Evolutionary conservation across 2,797 vertebrate genomes (phyloP).

Genomic region (Paramormyrops hopkinsi): DNA sequence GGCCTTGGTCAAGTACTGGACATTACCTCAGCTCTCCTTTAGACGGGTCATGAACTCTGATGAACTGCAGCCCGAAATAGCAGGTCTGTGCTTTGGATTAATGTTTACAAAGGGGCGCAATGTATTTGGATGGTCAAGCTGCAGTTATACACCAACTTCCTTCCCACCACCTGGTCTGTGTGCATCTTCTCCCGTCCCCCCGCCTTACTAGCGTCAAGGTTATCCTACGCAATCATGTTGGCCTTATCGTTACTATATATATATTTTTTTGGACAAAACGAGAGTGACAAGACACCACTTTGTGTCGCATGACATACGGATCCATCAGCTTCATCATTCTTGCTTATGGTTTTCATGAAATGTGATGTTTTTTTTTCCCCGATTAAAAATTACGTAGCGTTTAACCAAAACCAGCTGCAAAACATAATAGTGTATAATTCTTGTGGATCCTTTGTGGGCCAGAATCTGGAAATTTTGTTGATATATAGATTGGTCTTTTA

Average conservation of each 20-base stretch:
- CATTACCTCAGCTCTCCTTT: not conserved
- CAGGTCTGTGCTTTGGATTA: not conserved
- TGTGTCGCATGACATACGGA: constrained; percentile 37
- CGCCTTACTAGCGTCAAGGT: constrained; percentile 24
- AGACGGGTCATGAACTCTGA: not conserved
- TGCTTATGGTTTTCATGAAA: constrained; percentile 40
- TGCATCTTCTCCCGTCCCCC: not conserved
- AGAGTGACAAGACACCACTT: constrained; percentile 25
- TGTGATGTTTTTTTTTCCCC: constrained; percentile 22
- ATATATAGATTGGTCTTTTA: not conserved
- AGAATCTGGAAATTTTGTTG: constrained; percentile 18
- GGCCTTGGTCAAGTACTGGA: not conserved
- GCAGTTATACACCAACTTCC: not conserved
- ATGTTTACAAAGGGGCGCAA: constrained; percentile 22
- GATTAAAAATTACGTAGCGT: constrained; percentile 41
- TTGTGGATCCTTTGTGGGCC: constrained; percentile 5
- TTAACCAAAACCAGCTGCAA: constrained; percentile 53
- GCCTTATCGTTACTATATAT: constrained; percentile 33
- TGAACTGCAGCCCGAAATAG: not conserved
- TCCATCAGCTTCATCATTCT: constrained; percentile 32
- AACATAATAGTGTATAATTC: constrained; percentile 46
- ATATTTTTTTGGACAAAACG: constrained; percentile 18
- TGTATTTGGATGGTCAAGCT: not conserved
- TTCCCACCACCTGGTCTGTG: not conserved
- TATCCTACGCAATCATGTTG: constrained; percentile 24